phyloP scores from a whole-genome alignment of 1,140 invertebrate genomes.

The Eumaeus atala region DNA sequence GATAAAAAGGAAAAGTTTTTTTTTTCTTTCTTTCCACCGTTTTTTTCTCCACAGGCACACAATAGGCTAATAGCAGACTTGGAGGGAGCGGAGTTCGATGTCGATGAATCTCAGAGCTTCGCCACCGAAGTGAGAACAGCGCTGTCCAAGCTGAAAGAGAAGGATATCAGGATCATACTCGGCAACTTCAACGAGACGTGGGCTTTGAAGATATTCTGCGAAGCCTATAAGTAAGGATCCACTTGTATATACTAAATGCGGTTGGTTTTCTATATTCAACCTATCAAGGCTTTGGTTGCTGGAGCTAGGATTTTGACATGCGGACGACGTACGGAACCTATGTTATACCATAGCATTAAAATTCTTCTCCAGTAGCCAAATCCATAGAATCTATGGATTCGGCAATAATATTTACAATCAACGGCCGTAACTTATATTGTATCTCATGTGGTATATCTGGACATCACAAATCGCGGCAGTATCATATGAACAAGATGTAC shows the following conservation, averaged over 20 bases:
- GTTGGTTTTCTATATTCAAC: background rate
- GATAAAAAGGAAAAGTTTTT: too few species aligned
- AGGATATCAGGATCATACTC: slow-evolving; percentile 95
- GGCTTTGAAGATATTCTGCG: slow-evolving; percentile 95
- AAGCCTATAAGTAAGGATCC: slow-evolving; percentile 82
- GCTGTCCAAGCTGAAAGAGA: slow-evolving; percentile 89
- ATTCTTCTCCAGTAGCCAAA: too few species aligned
- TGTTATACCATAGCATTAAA: too few species aligned
- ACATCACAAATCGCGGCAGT: too few species aligned
- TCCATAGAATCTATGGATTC: too few species aligned
- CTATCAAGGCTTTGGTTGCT: background rate
- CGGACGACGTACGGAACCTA: too few species aligned
- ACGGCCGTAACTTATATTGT: too few species aligned
- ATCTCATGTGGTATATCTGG: too few species aligned
- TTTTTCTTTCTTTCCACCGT: too few species aligned
- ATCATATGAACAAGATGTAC: too few species aligned
- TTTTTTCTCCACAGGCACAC: slow-evolving; percentile 82
- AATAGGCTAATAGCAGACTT: slow-evolving; percentile 93
- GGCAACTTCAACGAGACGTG: slow-evolving; percentile 97
- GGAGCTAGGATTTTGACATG: too few species aligned
- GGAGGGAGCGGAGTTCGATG: slow-evolving; percentile 85
- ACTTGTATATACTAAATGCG: background rate
- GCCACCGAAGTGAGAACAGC: slow-evolving; percentile 91
- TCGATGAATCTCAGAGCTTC: slow-evolving; percentile 94
- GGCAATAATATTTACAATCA: too few species aligned